Evolutionary conservation across 2,113 vertebrate genomes (phyloP), one percentile per base, ranked within the genome.

Genomic region (Benitochromis conjunctus): DNA sequence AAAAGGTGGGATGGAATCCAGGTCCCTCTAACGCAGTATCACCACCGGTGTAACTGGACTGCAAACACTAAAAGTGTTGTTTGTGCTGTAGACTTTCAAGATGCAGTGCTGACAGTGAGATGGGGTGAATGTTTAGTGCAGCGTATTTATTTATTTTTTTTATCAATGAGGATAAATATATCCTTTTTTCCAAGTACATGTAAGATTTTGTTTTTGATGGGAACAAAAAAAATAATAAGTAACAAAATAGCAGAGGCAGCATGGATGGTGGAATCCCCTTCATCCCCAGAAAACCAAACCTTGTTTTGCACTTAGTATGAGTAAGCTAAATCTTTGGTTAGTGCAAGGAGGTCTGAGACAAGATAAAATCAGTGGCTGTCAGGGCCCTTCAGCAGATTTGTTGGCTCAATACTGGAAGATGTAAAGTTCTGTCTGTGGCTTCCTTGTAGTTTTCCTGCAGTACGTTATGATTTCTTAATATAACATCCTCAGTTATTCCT

Each of bases 341-440:
- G 16, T 26, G 18, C 18, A 46, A 26, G 53, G 19, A 54, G 11
- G 64, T 13, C 46, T 60, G 34, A 86, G 83, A 85, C 36, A 77
- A 78, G 64, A 85, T 82, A 66, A 91, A 54, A 85, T 89, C 86
- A 88, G 62, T 31, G 18, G 77, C 53, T 90, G 82, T 87, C 79
- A 79, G 55, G 57, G 55, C 24, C 62, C 29, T 82, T 85, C 48
- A 80, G 66, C 91, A 86, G 88, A 89, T 81, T 26, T 74, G 76
- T 89, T 57, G 77, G 79, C 87, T 94, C 90, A 91, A 85, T 91
- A 82, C 77, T 81, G 79, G 77, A 88, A 89, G 31, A 53, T 55
- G 54, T 60, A 14, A 81, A 74, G 36, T 55, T 16, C 64, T 76
- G 85, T 79, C 48, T 46, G 78, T 53, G 54, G 77, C 24, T 88